Base-by-base conservation (phyloP, 2,113 vertebrate species). In the Microtus montanus region DNA sequence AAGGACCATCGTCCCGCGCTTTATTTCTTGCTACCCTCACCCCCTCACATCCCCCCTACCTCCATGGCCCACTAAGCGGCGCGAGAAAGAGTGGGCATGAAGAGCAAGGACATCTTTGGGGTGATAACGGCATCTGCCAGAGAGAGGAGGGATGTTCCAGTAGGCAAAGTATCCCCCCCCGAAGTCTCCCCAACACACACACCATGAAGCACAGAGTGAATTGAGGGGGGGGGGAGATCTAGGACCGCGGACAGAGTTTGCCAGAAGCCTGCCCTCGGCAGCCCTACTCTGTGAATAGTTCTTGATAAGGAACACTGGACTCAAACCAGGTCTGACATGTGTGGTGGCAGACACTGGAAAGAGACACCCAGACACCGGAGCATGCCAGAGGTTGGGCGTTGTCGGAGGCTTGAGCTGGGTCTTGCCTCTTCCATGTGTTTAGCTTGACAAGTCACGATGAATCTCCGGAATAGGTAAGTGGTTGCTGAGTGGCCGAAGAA, bases 261-360 rank as follows among this genome's bases (percentile, higher is more conserved):
- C 74, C 84, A 64, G 89, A 70, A 93, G 52, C 78, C 80, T 74
- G 90, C 64, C 70, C 91, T 91, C 44, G 2, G 83, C 64, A 74
- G 87, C 91, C 71, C 90, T 47, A 52, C 63, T 82, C 66, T 2
- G 20, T 44, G 88, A 80, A 30, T 92, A 58, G 89, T 92, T 94
- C 85, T 95, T 88, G 90, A 93, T 96, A 95, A 96, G 95, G 89
- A 91, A 87, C 89, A 7, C 83, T 41, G 49, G 52, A 73, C 91
- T 93, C 95, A 96, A 44, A 87, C 74, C 44, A 15, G 93, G 86
- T 94, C 86, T 96, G 90, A 80, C 87, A 19, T 12, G 64, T 79
- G 87, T 91, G 91, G 75, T 94, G 15, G 2, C 89, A 28, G 89
- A 61, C 64, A 90, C 93, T 54, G 89, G 89, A 87, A 86, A 58